Conservation (phyloP, 2,113 vertebrate genomes). For the Zosterops japonicus region DNA sequence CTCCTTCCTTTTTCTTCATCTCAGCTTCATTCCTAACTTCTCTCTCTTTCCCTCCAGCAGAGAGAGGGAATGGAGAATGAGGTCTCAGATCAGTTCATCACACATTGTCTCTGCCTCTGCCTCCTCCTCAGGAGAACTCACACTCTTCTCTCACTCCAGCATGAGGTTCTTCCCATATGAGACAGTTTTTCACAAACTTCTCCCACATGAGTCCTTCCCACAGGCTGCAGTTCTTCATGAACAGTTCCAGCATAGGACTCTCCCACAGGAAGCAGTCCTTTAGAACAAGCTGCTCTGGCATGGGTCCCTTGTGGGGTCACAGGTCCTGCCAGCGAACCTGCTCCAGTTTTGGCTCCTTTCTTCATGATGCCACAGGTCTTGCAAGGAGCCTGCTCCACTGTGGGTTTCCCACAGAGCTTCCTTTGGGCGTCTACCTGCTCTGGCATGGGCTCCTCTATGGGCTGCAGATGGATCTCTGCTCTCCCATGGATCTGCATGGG, state of each 20-base stretch:
- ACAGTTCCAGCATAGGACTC: fast-evolving
- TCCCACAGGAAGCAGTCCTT: not conserved
- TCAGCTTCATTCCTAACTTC: not conserved
- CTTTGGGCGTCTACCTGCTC: not conserved
- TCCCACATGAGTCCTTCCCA: not conserved
- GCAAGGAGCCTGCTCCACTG: not conserved
- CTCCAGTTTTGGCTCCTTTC: not conserved
- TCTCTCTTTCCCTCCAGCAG: not conserved
- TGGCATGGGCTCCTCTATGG: not conserved
- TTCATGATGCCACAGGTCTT: not conserved
- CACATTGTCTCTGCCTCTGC: not conserved
- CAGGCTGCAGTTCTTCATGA: not conserved
- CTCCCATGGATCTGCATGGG: not conserved
- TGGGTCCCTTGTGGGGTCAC: not conserved
- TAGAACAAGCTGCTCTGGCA: not conserved
- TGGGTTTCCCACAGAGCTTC: not conserved
- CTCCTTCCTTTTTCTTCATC: not conserved
- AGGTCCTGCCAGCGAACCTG: not conserved
- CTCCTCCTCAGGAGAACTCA: not conserved
- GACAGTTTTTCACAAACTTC: not conserved
- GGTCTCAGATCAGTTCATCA: not conserved
- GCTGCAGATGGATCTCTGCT: not conserved
- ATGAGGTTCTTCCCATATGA: not conserved
- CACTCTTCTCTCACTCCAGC: not conserved
- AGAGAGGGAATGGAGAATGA: not conserved